A percentile compares a stretch with the other conserved stretches of the same genome.
Evolutionary conservation across 2,888 invertebrate species (phyloP).

Genomic region (Scaptomyza polygonia): DNA sequence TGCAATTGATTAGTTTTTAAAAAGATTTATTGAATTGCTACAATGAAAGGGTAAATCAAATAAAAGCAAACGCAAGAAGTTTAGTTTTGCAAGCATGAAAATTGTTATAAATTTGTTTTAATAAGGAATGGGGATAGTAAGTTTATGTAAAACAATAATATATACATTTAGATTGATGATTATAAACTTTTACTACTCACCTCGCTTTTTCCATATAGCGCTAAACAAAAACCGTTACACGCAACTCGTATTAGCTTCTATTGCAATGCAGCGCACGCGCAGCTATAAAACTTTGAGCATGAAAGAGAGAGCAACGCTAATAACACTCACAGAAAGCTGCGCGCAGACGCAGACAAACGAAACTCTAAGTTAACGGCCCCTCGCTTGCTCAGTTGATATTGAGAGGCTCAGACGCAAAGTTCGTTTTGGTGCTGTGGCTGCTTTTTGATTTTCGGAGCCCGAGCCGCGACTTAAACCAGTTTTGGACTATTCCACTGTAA

Average conservation of each 20-base stretch:
- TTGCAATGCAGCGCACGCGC: constrained; percentile 59
- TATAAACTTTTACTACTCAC: constrained; percentile 5
- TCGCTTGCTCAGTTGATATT: constrained; percentile 55
- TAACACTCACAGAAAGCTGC: constrained; percentile 20
- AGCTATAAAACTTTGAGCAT: constrained; percentile 15
- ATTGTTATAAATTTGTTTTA: constrained; percentile 25
- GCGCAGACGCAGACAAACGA: constrained; percentile 32
- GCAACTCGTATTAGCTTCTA: constrained; percentile 11
- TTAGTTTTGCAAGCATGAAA: constrained; percentile 76
- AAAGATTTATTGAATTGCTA: constrained; percentile 75
- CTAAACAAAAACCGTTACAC: constrained; percentile 46
- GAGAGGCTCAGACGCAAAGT: constrained; percentile 47
- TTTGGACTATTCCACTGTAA: constrained; percentile 50
- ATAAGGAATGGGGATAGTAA: too few relatives aligned
- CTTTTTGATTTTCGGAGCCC: constrained; percentile 47
- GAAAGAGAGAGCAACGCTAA: constrained; percentile 18
- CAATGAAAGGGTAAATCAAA: constrained; percentile 52
- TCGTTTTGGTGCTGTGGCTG: constrained; percentile 25
- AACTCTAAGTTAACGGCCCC: constrained; percentile 28
- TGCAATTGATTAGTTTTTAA: constrained; percentile 79
- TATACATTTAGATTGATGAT: background rate
- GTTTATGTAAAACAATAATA: too few relatives aligned
- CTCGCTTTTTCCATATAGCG: constrained; percentile 30
- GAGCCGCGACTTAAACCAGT: constrained; percentile 66
- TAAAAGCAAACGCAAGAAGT: constrained; percentile 63